These are phyloP conservation scores for Rallus limicola DNA, from an alignment of 2,113 vertebrate species.

Conservation along the genomic window DNA sequence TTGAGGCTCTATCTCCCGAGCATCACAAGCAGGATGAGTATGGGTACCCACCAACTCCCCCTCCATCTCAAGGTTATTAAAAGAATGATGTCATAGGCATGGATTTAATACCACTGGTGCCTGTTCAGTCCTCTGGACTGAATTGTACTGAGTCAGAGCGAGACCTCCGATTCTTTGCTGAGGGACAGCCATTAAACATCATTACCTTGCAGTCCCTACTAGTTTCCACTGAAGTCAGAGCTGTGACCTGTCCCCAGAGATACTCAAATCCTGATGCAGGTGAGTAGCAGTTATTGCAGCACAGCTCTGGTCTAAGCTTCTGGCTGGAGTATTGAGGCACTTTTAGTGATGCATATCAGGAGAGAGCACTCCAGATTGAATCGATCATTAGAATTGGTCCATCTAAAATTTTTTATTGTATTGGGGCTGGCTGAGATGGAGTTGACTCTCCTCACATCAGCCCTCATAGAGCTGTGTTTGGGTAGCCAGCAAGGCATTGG, in stretches of 20 bases:
- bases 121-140: neutral
- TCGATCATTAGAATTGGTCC: rapidly evolving
- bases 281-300: neutral
- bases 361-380: neutral
- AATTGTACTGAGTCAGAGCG: neutral
- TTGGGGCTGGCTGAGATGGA: too few relatives aligned
- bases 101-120: neutral
- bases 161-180: neutral
- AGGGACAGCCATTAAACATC: neutral
- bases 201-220: neutral
- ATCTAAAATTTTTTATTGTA: neutral
- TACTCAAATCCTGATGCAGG: neutral
- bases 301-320: neutral
- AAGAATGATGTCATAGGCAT: neutral
- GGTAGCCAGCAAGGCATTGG: too few relatives aligned
- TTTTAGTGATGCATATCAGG: neutral
- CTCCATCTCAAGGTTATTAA: neutral
- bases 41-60: neutral
- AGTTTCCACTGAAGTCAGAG: neutral
- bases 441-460: too few relatives aligned
- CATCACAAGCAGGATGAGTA: neutral
- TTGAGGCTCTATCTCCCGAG: neutral
- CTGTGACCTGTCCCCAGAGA: neutral
- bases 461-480: too few relatives aligned
- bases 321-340: neutral